phyloP scores from a whole-genome alignment of 23 tunicate genomes.

The Halocynthia roretzi region DNA sequence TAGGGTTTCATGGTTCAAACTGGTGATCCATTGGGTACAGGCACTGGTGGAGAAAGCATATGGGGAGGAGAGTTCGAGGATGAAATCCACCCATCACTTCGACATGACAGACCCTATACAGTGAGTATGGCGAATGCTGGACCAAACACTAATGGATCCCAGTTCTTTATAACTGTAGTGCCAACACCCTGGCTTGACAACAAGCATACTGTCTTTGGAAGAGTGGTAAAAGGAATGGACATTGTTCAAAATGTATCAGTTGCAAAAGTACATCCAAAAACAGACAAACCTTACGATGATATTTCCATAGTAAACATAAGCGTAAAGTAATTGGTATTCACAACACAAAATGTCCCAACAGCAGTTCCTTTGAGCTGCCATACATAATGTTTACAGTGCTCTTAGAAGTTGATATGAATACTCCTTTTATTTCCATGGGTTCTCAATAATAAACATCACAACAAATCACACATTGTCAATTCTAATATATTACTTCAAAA shows the following conservation, averaged over 20 bases:
- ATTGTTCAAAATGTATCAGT: constrained; percentile 75
- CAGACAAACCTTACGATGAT: constrained; percentile 99
- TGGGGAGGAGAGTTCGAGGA: constrained; percentile 99
- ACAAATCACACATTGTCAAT: too few species aligned
- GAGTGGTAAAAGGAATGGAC: constrained; percentile 91
- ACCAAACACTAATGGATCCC: constrained; percentile 94
- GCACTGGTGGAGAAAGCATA: constrained; percentile 95
- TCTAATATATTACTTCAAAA: too few species aligned
- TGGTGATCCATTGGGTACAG: constrained; percentile 96
- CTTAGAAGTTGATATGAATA: too few species aligned
- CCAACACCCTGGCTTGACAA: constrained; percentile 98
- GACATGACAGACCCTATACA: constrained; percentile 87
- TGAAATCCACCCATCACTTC: constrained; percentile 83
- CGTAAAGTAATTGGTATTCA: constrained; percentile 39
- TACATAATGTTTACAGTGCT: too few species aligned
- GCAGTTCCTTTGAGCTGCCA: neutral
- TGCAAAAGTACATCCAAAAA: constrained; percentile 70
- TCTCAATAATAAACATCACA: too few species aligned
- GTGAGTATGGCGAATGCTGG: constrained; percentile 99
- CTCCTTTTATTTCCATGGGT: too few species aligned
- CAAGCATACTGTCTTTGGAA: constrained; percentile 96
- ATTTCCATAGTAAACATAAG: constrained; percentile 73
- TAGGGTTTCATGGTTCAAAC: constrained; percentile 91
- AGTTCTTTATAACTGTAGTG: constrained; percentile 92
- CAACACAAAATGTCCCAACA: neutral